Percentiles rank a stretch among this genome's conserved stretches.
Conservation (phyloP, 2,888 invertebrate genomes). For the Ashinkailepas kermadecensis region DNA sequence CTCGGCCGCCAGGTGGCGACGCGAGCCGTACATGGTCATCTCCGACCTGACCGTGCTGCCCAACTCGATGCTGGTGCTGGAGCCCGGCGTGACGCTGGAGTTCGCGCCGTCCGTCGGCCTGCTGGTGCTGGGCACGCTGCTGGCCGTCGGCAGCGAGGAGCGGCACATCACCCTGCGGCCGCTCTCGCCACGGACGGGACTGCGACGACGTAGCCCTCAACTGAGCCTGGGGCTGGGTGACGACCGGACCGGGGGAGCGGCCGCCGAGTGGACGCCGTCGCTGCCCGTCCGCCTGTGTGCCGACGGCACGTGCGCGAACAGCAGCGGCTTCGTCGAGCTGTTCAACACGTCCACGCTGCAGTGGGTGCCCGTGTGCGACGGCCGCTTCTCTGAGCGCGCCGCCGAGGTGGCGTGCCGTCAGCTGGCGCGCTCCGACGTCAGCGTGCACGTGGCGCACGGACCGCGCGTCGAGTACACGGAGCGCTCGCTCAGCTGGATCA, state of each 20-base stretch:
- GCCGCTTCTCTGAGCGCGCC: slow-evolving; percentile 88
- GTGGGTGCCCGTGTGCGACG: slow-evolving; percentile 95
- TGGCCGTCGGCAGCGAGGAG: slow-evolving; percentile 61
- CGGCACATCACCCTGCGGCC: slow-evolving; percentile 37
- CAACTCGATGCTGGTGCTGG: slow-evolving; percentile 71
- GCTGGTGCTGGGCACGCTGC: slow-evolving; percentile 79
- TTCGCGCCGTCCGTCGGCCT: slow-evolving; percentile 95
- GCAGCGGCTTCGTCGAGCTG: slow-evolving; percentile 84
- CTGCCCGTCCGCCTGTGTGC: neutral
- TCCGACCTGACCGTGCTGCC: slow-evolving; percentile 97
- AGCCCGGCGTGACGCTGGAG: slow-evolving; percentile 81
- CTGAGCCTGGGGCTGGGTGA: too few species aligned
- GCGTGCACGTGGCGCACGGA: slow-evolving; percentile 74
- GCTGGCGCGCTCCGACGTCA: slow-evolving; percentile 42
- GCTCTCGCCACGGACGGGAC: neutral
- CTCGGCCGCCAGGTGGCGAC: slow-evolving; percentile 40
- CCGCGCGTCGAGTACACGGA: slow-evolving; percentile 62
- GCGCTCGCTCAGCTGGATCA: slow-evolving; percentile 62
- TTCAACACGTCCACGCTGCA: slow-evolving; percentile 91
- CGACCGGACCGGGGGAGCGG: neutral
- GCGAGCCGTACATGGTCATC: slow-evolving; percentile 66
- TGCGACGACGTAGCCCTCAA: neutral
- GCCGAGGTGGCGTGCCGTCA: slow-evolving; percentile 94
- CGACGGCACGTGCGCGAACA: neutral
- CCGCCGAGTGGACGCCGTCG: slow-evolving; percentile 4